Evolutionary conservation across 2,888 invertebrate genomes (phyloP).

Genomic region (Pollenia griseotomentosa): DNA sequence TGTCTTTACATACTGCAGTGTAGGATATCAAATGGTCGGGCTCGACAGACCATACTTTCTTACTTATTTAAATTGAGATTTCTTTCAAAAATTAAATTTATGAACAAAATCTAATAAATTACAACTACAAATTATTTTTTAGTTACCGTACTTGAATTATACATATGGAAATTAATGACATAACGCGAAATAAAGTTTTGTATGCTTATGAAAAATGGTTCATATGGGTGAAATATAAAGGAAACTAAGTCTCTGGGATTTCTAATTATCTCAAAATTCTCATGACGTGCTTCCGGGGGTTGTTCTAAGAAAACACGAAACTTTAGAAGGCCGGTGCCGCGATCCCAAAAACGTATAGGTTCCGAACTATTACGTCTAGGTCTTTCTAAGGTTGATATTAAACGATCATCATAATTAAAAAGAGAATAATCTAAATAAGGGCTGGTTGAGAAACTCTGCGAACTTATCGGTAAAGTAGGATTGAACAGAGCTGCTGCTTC

Average conservation of each 20-base stretch:
- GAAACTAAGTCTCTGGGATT: slow-evolving; percentile 90
- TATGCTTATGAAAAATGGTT: slow-evolving; percentile 97
- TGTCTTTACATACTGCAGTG: too few species aligned
- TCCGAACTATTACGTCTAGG: slow-evolving; percentile 93
- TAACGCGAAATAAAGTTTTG: slow-evolving; percentile 97
- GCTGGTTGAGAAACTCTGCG: slow-evolving; percentile 96
- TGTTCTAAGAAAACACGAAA: slow-evolving; percentile 88
- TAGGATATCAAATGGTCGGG: too few species aligned
- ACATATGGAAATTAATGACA: slow-evolving; percentile 96
- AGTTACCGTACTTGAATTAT: slow-evolving; percentile 85
- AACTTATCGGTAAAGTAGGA: slow-evolving; percentile 96
- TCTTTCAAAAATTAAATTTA: neutral
- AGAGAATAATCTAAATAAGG: slow-evolving; percentile 96
- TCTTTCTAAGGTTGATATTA: slow-evolving; percentile 97
- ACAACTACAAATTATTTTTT: slow-evolving; percentile 42
- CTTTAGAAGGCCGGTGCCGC: slow-evolving; percentile 91
- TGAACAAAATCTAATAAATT: neutral
- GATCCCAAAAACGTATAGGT: slow-evolving; percentile 94
- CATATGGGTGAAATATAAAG: slow-evolving; percentile 97
- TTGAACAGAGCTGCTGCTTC: slow-evolving; percentile 95
- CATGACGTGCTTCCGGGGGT: slow-evolving; percentile 87
- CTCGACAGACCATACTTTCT: too few species aligned
- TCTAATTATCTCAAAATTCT: neutral
- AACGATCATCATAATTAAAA: slow-evolving; percentile 97
- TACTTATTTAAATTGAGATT: too few species aligned